These are phyloP conservation scores for Sabellastarte sp. DNA, from an alignment of 2,888 invertebrate species.

Conservation along the genomic window DNA sequence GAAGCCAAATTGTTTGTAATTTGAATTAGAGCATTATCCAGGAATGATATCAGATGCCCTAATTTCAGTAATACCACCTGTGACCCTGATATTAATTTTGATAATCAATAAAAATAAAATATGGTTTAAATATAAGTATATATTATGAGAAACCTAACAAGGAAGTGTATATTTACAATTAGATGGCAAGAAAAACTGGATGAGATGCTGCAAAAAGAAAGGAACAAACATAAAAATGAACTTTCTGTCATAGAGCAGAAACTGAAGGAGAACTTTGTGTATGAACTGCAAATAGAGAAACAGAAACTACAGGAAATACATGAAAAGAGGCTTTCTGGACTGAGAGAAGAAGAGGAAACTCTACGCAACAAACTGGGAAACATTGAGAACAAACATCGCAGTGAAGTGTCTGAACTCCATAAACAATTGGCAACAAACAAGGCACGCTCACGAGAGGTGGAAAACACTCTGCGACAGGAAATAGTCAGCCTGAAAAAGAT, in stretches of 20 bases:
- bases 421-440: constrained; percentile 39
- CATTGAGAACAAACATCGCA: constrained; percentile 27
- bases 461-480: constrained; percentile 45
- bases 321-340: constrained; percentile 43
- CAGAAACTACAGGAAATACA: constrained; percentile 52
- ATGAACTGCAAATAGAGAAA: constrained; percentile 55
- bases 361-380: not conserved
- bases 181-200: constrained; percentile 35
- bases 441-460: constrained; percentile 37
- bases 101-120: no score
- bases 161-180: not conserved
- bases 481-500: constrained; percentile 47
- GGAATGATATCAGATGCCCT: no score
- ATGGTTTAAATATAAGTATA: no score
- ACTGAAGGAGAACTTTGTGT: constrained; percentile 53
- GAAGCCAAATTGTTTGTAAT: no score
- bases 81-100: no score
- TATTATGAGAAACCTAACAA: no score
- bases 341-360: constrained; percentile 38
- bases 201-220: constrained; percentile 40
- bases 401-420: constrained; percentile 40
- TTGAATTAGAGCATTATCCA: no score
- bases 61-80: no score
- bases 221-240: constrained; percentile 41
- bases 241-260: constrained; percentile 41